Conservation (phyloP, 1,140 invertebrate genomes). For the Maniola jurtina region DNA sequence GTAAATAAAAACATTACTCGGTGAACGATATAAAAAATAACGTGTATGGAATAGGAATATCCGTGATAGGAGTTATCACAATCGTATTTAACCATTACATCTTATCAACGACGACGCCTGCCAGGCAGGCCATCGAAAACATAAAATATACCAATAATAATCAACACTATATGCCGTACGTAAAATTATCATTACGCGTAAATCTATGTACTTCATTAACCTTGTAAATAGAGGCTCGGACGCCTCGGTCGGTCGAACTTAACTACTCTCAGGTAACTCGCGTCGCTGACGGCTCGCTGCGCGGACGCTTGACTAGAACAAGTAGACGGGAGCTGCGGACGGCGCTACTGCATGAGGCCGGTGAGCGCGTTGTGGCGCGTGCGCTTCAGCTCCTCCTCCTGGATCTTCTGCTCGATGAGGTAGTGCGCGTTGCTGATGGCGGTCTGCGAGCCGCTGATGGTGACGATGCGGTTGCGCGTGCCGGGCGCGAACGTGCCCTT, state of each 20-base stretch:
- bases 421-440: slow-evolving; percentile 94
- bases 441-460: slow-evolving; percentile 92
- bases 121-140: background rate
- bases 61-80: slow-evolving; percentile 72
- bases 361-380: slow-evolving; percentile 91
- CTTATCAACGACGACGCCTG: slow-evolving; percentile 4
- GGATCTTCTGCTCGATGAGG: slow-evolving; percentile 97
- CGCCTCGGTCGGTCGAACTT: slow-evolving; percentile 11
- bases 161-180: slow-evolving; percentile 33
- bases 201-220: slow-evolving; percentile 22
- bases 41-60: slow-evolving; percentile 35
- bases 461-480: slow-evolving; percentile 97
- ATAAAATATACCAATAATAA: slow-evolving; percentile 38
- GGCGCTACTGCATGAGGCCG: slow-evolving; percentile 82
- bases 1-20: slow-evolving; percentile 48
- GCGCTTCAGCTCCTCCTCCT: slow-evolving; percentile 96
- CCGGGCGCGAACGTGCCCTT: slow-evolving; percentile 98
- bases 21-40: slow-evolving; percentile 60
- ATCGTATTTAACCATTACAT: slow-evolving; percentile 54
- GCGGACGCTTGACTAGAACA: too few species aligned
- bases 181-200: slow-evolving; percentile 25
- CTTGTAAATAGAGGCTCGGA: slow-evolving; percentile 7
- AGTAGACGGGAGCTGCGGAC: too few species aligned
- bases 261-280: slow-evolving; percentile 7
- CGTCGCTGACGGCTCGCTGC: background rate